phyloP scores from a whole-genome alignment of 2,888 invertebrate genomes.

The Argyra leucocephala region DNA sequence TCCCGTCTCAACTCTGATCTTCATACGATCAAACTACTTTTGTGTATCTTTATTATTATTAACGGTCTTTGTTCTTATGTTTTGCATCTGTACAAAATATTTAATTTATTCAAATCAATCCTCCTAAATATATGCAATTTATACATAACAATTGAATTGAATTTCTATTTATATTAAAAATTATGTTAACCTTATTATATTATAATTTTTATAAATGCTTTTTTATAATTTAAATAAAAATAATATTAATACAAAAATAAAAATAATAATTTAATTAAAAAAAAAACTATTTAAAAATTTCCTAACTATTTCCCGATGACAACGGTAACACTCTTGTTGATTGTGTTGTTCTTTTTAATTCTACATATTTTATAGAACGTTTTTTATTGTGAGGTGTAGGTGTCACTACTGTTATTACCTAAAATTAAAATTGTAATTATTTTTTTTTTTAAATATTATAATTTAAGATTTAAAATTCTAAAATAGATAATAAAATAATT shows the following conservation, averaged over 20 bases:
- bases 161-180: neutral
- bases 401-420: slow-evolving; percentile 37
- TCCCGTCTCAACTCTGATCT: too few species aligned
- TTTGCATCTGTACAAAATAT: too few species aligned
- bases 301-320: neutral
- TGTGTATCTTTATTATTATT: too few species aligned
- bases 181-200: neutral
- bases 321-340: neutral
- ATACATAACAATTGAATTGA: neutral
- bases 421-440: slow-evolving; percentile 15
- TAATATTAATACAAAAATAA: too few species aligned
- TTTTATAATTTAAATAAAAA: slow-evolving; percentile 4
- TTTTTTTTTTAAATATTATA: too few species aligned
- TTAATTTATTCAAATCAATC: neutral
- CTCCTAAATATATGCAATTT: neutral
- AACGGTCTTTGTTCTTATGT: too few species aligned
- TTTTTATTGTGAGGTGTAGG: slow-evolving; percentile 20
- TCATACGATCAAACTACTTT: too few species aligned
- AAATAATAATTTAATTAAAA: neutral
- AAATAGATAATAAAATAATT: neutral
- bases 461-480: too few species aligned
- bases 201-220: neutral
- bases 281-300: neutral
- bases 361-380: neutral
- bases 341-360: neutral